Evolutionary conservation across 2,113 vertebrate species (phyloP).

Genomic region (Anser brachyrhynchus): DNA sequence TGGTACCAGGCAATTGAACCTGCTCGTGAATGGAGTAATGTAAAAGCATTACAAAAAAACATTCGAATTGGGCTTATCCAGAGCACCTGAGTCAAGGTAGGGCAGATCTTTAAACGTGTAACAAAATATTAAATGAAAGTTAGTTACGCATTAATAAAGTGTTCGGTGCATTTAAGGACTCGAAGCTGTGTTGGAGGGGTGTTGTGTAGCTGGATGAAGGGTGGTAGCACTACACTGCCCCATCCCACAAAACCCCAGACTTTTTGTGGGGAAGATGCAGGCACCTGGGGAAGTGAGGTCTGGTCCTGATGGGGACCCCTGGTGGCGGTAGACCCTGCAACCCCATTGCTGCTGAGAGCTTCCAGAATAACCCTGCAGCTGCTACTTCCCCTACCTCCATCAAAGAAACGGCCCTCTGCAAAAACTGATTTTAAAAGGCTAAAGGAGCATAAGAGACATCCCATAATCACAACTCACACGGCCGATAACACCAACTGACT

Average conservation of each 20-base stretch:
- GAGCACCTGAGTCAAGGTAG: not conserved
- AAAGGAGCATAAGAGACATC: fast-evolving
- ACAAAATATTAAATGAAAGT: no score
- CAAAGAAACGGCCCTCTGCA: not conserved
- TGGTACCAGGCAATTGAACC: not conserved
- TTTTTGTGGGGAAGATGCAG: fast-evolving
- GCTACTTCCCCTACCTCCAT: fast-evolving
- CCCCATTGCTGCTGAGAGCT: not conserved
- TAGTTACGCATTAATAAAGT: not conserved
- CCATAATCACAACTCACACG: no score
- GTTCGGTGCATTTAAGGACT: not conserved
- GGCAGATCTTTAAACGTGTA: fast-evolving
- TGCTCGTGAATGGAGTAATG: not conserved
- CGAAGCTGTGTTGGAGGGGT: fast-evolving
- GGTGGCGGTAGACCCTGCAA: fast-evolving
- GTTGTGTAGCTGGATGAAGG: fast-evolving
- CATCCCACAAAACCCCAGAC: no score
- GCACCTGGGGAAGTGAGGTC: not conserved
- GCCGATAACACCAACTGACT: fast-evolving
- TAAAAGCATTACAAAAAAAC: fast-evolving
- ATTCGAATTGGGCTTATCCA: not conserved
- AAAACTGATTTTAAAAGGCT: fast-evolving
- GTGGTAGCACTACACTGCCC: fast-evolving
- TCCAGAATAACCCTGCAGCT: fast-evolving
- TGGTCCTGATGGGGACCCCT: not conserved